Evolutionary conservation across 2,797 vertebrate species (phyloP).

Genomic region (Alauda arvensis): DNA sequence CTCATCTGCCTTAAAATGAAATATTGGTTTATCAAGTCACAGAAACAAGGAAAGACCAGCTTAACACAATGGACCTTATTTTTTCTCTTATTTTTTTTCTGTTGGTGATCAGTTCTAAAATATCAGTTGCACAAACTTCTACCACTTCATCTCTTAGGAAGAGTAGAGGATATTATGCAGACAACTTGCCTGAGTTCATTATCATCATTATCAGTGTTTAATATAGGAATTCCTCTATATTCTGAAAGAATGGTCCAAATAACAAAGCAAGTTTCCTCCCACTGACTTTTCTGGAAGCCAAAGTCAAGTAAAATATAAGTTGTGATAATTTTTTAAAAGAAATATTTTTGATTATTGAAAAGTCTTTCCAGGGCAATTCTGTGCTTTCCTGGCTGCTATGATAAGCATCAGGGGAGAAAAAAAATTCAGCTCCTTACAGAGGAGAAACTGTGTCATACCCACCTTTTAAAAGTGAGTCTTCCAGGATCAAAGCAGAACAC

Average conservation of each 20-base stretch:
- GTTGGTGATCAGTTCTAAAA: not conserved
- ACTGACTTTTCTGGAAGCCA: conserved; percentile 2
- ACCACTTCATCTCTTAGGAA: not conserved
- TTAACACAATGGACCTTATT: not conserved
- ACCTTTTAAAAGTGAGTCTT: conserved; percentile 44
- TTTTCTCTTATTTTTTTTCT: not conserved
- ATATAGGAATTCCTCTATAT: not conserved
- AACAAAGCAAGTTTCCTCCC: not conserved
- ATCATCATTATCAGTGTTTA: not conserved
- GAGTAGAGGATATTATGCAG: not conserved
- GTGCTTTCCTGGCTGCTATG: conserved; percentile 19
- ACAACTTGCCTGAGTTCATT: not conserved
- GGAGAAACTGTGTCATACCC: conserved; percentile 43
- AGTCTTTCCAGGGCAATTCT: conserved; percentile 33
- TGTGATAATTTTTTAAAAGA: conserved; percentile 17
- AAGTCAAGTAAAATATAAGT: conserved; percentile 14
- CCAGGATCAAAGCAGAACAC: conserved; percentile 35
- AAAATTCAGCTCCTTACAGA: conserved; percentile 15
- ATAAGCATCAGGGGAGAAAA: conserved; percentile 33
- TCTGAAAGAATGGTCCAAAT: not conserved
- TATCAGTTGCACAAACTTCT: not conserved
- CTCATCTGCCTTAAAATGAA: not conserved
- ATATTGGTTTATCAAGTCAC: not conserved
- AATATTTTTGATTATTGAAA: conserved; percentile 39
- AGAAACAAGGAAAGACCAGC: not conserved